Conservation (phyloP, 2,113 vertebrate species). For the Crotophaga sulcirostris region DNA sequence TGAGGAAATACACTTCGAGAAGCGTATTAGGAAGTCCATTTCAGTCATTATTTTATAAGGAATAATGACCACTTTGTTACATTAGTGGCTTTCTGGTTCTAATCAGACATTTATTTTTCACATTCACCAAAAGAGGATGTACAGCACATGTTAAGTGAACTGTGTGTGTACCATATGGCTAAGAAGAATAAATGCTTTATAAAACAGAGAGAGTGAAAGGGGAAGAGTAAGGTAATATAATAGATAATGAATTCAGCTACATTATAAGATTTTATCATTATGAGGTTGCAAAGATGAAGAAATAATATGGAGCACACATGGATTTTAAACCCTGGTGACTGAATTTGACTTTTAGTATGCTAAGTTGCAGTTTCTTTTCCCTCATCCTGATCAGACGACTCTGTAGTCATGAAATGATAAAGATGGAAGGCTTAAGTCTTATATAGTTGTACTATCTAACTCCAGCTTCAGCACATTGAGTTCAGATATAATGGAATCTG, state of each 20-base stretch:
- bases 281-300: neutral
- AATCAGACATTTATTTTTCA: constrained; percentile 46
- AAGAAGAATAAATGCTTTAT: neutral
- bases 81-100: constrained; percentile 44
- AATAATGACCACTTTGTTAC: constrained; percentile 38
- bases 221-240: constrained; percentile 33
- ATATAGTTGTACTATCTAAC: neutral
- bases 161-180: constrained; percentile 26
- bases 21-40: neutral
- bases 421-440: neutral
- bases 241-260: neutral
- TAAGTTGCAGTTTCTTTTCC: neutral
- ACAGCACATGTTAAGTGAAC: neutral
- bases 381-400: neutral
- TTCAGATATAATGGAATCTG: neutral
- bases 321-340: neutral
- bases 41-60: constrained; percentile 22
- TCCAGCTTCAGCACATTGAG: neutral
- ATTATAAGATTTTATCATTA: neutral
- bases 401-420: neutral
- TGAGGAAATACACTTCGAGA: neutral
- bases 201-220: constrained; percentile 18
- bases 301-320: neutral
- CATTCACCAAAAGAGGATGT: neutral
- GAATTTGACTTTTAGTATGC: neutral